Conservation (phyloP, 1,140 invertebrate genomes). For the Dryas iulia region DNA sequence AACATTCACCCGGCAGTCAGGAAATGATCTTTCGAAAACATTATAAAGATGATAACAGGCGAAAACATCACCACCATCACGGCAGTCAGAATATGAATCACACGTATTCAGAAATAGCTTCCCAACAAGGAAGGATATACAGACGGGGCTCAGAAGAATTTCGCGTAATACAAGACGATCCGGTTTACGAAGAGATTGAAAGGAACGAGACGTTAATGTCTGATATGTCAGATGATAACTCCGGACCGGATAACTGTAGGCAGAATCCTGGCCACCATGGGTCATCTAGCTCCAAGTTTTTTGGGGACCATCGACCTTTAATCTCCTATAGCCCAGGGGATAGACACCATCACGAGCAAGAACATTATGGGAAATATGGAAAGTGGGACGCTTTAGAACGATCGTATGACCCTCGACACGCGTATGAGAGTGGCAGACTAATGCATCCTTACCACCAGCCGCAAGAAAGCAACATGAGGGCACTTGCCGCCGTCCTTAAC, state of each 20-base stretch:
- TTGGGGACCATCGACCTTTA: constrained; percentile 89
- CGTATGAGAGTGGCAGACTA: constrained; percentile 75
- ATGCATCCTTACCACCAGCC: constrained; percentile 69
- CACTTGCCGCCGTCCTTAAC: constrained; percentile 88
- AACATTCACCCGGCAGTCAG: constrained; percentile 74
- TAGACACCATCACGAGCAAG: constrained; percentile 78
- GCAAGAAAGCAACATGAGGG: constrained; percentile 83
- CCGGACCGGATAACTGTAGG: constrained; percentile 87
- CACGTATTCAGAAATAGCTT: constrained; percentile 82
- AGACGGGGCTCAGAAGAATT: constrained; percentile 75
- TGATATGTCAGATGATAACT: constrained; percentile 90
- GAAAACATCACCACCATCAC: constrained; percentile 72
- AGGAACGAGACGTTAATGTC: constrained; percentile 86
- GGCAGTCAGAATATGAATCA: constrained; percentile 77
- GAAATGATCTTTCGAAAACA: constrained; percentile 75
- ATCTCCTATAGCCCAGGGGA: constrained; percentile 85
- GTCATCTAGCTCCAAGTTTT: constrained; percentile 85
- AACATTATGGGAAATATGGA: constrained; percentile 77
- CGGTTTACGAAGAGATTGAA: constrained; percentile 91
- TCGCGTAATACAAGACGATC: constrained; percentile 84
- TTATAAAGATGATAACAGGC: constrained; percentile 67
- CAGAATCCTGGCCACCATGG: constrained; percentile 69
- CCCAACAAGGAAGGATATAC: constrained; percentile 73
- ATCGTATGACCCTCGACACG: constrained; percentile 66
- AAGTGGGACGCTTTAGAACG: constrained; percentile 83